Conservation (phyloP, 2,888 invertebrate genomes). For the Ferrisia virgata region DNA sequence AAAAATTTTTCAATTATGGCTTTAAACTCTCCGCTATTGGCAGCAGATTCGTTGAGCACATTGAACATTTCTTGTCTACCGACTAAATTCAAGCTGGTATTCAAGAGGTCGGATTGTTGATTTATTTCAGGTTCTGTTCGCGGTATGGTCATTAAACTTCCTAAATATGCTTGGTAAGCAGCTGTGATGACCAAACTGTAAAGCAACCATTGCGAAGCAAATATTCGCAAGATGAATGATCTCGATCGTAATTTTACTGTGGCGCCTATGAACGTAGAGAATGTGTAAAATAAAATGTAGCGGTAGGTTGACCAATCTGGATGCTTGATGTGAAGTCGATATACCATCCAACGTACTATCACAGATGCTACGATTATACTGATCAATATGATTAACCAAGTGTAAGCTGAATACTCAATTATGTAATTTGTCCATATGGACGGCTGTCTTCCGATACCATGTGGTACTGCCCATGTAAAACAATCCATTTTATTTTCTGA, state of each 20-base stretch:
- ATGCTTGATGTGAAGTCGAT: neutral
- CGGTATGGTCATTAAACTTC: constrained; percentile 50
- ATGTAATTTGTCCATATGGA: constrained; percentile 50
- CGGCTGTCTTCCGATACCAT: constrained; percentile 50
- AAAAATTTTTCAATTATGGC: constrained; percentile 46
- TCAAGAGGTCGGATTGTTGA: constrained; percentile 48
- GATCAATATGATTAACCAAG: constrained; percentile 50
- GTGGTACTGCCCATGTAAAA: constrained; percentile 51
- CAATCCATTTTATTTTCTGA: constrained; percentile 51
- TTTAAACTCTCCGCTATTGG: constrained; percentile 45
- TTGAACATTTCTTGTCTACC: constrained; percentile 48
- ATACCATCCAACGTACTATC: neutral
- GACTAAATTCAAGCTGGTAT: constrained; percentile 49
- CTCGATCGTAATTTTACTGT: constrained; percentile 48
- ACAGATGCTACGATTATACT: constrained; percentile 46
- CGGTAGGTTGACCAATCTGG: constrained; percentile 33
- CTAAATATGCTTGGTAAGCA: constrained; percentile 47
- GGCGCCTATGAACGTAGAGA: constrained; percentile 48
- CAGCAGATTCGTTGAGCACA: constrained; percentile 47
- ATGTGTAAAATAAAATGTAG: constrained; percentile 46
- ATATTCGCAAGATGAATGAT: constrained; percentile 48
- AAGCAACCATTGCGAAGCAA: constrained; percentile 49
- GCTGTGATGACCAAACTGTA: constrained; percentile 49
- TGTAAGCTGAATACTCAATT: constrained; percentile 49
- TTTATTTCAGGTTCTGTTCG: constrained; percentile 49